Base-by-base conservation (phyloP, 2,113 vertebrate species). In the Oryzias curvinotus region DNA sequence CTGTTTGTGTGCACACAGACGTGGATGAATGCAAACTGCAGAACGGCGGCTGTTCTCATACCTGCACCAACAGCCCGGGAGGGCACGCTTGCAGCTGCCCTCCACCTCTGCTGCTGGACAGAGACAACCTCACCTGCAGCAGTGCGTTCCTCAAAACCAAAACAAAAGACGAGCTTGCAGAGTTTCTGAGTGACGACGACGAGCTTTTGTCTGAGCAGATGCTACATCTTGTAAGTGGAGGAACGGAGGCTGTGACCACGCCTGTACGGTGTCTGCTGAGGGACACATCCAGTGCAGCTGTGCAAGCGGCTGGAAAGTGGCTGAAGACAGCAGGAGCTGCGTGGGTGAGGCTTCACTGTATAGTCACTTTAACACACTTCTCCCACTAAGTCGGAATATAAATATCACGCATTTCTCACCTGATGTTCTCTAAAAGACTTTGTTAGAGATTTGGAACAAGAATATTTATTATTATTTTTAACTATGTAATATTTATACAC, bases 11-110 rank as follows among this genome's bases (percentile, higher is more conserved):
- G 3, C 48, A 17, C 49, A 17, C 52, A 93, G 91, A 93, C 57
- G 83, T 94, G 14, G 88, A 93, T 28, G 92, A 93, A 81, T 94
- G 93, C 81, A 92, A 92, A 75, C 86, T 93, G 6, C 82, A 90
- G 75, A 91, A 86, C 0, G 92, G 92, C 0, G 90, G 88, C 57
- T 94, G 93, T 67, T 92, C 91, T 55, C 90, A 93, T 55, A 70
- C 57, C 48, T 94, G 93, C 80, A 88, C 65, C 62, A 93, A 93
- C 87, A 80, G 78, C 46, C 80, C 78, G 1, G 93, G 93, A 36
- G 89, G 90, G 58, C 84, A 86, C 55, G 8, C 30, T 1, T 94
- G 93, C 62, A 77, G 79, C 75, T 94, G 93, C 55, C 89, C 82
- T 5, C n/a, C 75, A 21, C 87, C 89, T 44, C 87, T 93, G 16